Conservation (phyloP, 2,797 vertebrate species). For the Sciurus carolinensis region DNA sequence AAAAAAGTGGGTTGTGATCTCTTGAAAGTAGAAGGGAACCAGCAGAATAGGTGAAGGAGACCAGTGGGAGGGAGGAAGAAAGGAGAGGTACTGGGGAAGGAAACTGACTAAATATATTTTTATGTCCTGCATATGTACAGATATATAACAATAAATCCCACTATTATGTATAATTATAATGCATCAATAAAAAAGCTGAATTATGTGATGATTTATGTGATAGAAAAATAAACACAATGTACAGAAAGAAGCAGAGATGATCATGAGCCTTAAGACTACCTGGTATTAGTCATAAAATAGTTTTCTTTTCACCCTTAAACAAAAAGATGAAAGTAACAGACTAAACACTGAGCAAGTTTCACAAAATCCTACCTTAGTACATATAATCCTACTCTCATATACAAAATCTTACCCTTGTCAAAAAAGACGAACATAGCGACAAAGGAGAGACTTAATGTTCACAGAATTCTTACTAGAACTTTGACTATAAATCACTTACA, state of each 20-base stretch:
- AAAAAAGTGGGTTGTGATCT: no score
- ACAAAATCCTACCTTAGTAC: no score
- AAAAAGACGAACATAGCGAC: neutral
- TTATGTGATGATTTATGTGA: neutral
- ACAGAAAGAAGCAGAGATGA: neutral
- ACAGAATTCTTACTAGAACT: neutral
- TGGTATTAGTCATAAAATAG: neutral
- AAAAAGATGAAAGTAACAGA: neutral
- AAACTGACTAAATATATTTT: no score
- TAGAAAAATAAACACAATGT: neutral
- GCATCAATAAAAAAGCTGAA: no score
- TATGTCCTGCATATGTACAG: no score
- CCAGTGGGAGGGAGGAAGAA: no score
- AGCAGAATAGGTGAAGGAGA: no score
- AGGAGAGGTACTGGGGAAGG: no score
- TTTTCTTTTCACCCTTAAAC: neutral
- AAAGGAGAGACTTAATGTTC: neutral
- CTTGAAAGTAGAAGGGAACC: no score
- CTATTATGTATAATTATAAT: no score
- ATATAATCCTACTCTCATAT: no score
- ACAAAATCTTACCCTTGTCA: neutral
- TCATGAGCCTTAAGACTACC: neutral
- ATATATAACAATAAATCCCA: no score
- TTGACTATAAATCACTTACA: neutral
- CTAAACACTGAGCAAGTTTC: neutral